These are phyloP conservation scores for Menura novaehollandiae DNA, from an alignment of 2,113 vertebrate species.

Conservation along the genomic window DNA sequence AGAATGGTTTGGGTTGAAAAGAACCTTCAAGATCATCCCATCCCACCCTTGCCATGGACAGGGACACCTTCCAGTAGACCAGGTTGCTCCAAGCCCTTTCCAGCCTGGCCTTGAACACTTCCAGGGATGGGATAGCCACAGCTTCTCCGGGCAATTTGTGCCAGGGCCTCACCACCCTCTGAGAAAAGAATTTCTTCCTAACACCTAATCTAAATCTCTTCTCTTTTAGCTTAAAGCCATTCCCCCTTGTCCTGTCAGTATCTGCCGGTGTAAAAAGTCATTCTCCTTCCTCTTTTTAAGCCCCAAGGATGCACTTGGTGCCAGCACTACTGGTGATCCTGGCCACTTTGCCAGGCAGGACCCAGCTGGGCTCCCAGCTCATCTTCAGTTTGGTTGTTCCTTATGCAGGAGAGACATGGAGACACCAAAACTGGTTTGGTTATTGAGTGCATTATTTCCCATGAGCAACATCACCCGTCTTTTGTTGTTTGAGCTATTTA, in stretches of 20 bases:
- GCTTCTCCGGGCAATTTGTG: neutral
- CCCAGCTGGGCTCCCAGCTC: neutral
- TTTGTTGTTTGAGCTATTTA: neutral
- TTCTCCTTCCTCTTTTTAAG: neutral
- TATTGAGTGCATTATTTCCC: neutral
- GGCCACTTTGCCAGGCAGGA: neutral
- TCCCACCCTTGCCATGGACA: neutral
- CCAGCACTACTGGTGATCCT: neutral
- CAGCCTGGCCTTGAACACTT: neutral
- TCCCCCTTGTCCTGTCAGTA: neutral
- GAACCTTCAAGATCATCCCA: neutral
- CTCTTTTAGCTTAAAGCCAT: neutral
- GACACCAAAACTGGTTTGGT: neutral
- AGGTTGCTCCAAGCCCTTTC: neutral
- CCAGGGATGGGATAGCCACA: neutral
- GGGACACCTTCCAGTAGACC: neutral
- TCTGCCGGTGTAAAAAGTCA: neutral
- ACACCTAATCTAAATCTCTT: neutral
- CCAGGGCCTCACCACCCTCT: neutral
- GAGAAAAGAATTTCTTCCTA: neutral
- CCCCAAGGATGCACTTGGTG: neutral
- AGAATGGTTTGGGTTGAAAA: neutral
- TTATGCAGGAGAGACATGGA: neutral
- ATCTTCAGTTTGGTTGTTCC: neutral
- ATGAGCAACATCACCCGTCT: neutral